A percentile compares a stretch with the other conserved stretches of the same genome.
phyloP scores from a whole-genome alignment of 2,113 vertebrate species.

The Pyxicephalus adspersus region DNA sequence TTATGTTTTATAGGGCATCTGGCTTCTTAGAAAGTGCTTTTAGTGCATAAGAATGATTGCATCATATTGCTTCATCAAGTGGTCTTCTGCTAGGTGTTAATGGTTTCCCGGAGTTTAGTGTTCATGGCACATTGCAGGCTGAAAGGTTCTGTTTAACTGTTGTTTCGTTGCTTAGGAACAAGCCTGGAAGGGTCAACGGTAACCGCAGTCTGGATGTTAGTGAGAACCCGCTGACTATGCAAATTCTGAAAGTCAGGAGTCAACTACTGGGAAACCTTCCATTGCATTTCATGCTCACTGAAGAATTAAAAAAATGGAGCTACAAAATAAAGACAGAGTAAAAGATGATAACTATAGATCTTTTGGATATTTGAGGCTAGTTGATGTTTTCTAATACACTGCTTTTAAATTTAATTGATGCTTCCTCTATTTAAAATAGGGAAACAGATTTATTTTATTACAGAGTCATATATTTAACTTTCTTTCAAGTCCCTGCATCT shows the following conservation, averaged over 20 bases:
- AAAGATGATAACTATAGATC: too few species aligned
- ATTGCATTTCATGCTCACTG: not conserved
- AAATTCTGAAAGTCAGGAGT: slow-evolving; percentile 3
- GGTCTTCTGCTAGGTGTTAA: slow-evolving; percentile 34
- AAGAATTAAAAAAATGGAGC: too few species aligned
- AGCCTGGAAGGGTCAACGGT: slow-evolving; percentile 27
- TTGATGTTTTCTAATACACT: too few species aligned
- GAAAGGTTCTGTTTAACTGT: slow-evolving; percentile 44
- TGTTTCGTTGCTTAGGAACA: slow-evolving; percentile 42
- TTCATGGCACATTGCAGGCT: slow-evolving; percentile 24
- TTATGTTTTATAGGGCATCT: slow-evolving; percentile 20
- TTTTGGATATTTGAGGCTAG: too few species aligned
- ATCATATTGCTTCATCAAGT: slow-evolving; percentile 47
- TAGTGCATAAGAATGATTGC: slow-evolving; percentile 19
- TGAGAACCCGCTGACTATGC: slow-evolving; percentile 17
- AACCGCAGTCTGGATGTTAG: slow-evolving; percentile 9
- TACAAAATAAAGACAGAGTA: too few species aligned
- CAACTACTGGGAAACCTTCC: not conserved
- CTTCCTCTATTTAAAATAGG: too few species aligned
- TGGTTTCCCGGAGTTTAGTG: slow-evolving; percentile 26
- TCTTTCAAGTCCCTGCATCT: too few species aligned
- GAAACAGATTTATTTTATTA: too few species aligned
- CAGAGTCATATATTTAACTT: too few species aligned
- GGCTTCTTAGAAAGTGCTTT: slow-evolving; percentile 37
- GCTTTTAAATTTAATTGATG: too few species aligned